Base-by-base conservation (phyloP, 2,888 invertebrate species). In the Dolomedes plantarius region DNA sequence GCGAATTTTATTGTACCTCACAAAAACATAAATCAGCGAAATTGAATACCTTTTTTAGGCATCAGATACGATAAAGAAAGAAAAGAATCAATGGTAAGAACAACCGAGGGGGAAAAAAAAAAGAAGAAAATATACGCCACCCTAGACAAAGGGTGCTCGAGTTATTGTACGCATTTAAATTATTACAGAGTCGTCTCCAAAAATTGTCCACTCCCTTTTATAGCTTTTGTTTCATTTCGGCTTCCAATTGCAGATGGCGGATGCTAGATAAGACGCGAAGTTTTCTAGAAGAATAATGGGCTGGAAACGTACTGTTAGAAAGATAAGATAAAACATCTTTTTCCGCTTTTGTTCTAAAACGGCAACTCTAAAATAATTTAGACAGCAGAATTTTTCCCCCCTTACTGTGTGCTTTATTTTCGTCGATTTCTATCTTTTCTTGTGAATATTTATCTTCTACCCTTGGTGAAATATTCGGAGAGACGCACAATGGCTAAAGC, bases 281-380 rank as follows among this genome's bases (percentile, higher is more conserved):
- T 77, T 73, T 77, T 73, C 68, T 23, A 62, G 46, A 85, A 85
- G 77, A 77, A 83, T 71, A 76, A 85, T 77, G 77, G 56, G 28
- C 29, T 50, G 39, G 72, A 73, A 77, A 77, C 56, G 76, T 56
- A 68, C 83, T 77, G 83, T 78, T 85, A 77, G 65, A 68, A 29
- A 85, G 83, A 85, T 85, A 85, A 85, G 83, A 85, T 85, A 85
- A 65, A 72, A 68, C 28, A 69, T 41, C 41, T 65, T 68, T 62
- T 67, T 74, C 64, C 5, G n/a, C n/a, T 65, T 67, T 67, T 77
- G 67, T 85, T 71, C 29, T 50, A 67, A 77, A 85, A 73, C 7
- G 23, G 39, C 28, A 56, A 72, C 65, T 76, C 68, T 73, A 77
- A 82, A 85, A 85, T 85, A 85, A 85, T 85, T 85, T 73, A 9